Evolutionary conservation across 1,140 invertebrate genomes (phyloP).

Genomic region (Drosophila nigromelanica): DNA sequence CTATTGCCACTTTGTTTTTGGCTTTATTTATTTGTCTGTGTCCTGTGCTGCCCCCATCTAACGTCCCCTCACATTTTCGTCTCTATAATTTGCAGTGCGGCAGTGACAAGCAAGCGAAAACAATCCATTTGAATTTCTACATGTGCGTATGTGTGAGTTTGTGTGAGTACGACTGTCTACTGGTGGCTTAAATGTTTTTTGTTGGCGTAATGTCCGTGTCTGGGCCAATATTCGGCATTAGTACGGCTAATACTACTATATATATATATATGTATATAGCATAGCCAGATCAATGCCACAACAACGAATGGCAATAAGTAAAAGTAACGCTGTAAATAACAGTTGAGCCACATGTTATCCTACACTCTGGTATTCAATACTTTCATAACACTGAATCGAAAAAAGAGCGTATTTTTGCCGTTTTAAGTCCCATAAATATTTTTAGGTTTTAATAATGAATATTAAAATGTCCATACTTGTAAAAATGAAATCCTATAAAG

Average conservation of each 20-base stretch:
- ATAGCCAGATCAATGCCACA: constrained; percentile 18
- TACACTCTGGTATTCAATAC: too few relatives aligned
- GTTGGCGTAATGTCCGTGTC: constrained; percentile 38
- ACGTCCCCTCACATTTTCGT: constrained; percentile 5
- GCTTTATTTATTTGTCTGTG: constrained; percentile 70
- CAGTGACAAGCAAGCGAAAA: constrained; percentile 27
- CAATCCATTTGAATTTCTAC: constrained; percentile 43
- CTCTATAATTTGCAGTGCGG: constrained; percentile 35
- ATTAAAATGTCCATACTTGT: too few relatives aligned
- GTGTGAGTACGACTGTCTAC: constrained; percentile 10
- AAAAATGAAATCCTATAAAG: too few relatives aligned
- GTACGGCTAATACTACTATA: constrained; percentile 11
- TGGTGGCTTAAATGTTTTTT: constrained; percentile 13
- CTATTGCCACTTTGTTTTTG: constrained; percentile 49
- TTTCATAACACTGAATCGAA: too few relatives aligned
- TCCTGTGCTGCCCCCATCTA: background rate
- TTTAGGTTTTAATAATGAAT: too few relatives aligned
- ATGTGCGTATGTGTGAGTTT: constrained; percentile 11
- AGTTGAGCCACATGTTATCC: too few relatives aligned
- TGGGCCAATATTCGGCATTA: constrained; percentile 30
- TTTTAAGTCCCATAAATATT: too few relatives aligned
- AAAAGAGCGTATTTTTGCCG: too few relatives aligned
- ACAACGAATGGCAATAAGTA: constrained; percentile 28
- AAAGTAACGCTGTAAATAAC: background rate
- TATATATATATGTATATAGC: background rate